A percentile compares a stretch with the other conserved stretches of the same genome.
phyloP scores from a whole-genome alignment of 2,797 vertebrate species.

The Leptodactylus fallax region DNA sequence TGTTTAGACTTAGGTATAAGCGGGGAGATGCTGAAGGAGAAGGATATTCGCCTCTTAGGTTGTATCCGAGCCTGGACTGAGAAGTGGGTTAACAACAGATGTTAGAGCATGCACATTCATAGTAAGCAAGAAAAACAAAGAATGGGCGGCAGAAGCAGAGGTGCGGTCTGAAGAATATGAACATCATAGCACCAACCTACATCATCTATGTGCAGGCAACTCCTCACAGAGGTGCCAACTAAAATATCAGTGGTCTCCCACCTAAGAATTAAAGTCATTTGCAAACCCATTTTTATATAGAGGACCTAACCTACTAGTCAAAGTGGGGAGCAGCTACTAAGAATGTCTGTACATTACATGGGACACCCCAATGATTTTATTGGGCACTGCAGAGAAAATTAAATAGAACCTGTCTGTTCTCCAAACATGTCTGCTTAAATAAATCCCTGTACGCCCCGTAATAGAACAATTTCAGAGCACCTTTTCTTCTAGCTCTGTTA shows the following conservation, averaged over 20 bases:
- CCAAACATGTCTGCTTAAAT: too few species aligned
- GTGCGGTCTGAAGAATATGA: not conserved
- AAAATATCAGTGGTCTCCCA: too few species aligned
- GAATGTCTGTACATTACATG: not conserved
- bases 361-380: not conserved
- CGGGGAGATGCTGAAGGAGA: slow-evolving; percentile 91
- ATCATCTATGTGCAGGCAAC: not conserved
- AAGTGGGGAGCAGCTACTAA: not conserved
- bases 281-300: too few species aligned
- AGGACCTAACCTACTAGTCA: too few species aligned
- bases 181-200: not conserved
- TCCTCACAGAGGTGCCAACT: not conserved
- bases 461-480: too few species aligned
- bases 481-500: too few species aligned
- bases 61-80: slow-evolving; percentile 80
- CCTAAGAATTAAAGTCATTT: not conserved
- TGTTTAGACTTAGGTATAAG: slow-evolving; percentile 91
- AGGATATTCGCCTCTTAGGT: slow-evolving; percentile 86
- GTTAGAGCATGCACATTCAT: slow-evolving; percentile 70
- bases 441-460: too few species aligned
- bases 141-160: slow-evolving; percentile 33
- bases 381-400: not conserved
- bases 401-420: not conserved
- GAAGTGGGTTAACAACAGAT: slow-evolving; percentile 77
- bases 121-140: slow-evolving; percentile 40